Percentiles rank a stretch among this genome's conserved stretches.
phyloP scores from a whole-genome alignment of 2,797 vertebrate genomes.

The Falco columbarius region DNA sequence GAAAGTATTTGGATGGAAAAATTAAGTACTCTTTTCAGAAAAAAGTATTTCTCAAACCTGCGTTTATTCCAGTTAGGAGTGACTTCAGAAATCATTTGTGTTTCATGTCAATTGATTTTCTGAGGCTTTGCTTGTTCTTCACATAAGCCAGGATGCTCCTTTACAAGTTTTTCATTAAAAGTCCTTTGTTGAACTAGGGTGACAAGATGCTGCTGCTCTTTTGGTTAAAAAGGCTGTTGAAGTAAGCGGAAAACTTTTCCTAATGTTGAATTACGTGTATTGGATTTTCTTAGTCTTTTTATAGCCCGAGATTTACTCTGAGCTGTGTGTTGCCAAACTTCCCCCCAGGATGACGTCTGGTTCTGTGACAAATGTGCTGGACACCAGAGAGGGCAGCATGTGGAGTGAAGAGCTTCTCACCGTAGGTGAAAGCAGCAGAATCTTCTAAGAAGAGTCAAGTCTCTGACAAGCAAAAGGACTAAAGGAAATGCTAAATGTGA shows the following conservation, averaged over 20 bases:
- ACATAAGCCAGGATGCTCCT: neutral
- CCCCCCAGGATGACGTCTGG: rapidly evolving
- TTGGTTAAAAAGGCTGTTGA: neutral
- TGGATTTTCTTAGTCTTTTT: neutral
- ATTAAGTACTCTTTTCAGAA: neutral
- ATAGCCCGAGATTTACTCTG: neutral
- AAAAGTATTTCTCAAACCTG: neutral
- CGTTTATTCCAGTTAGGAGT: neutral
- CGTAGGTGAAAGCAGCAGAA: neutral
- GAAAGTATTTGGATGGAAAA: neutral
- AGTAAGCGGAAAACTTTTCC: neutral
- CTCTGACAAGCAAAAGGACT: neutral
- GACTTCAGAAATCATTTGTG: neutral
- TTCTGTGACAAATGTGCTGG: neutral
- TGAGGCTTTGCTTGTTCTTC: neutral
- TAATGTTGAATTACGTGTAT: neutral
- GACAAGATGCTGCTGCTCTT: neutral
- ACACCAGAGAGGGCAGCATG: neutral
- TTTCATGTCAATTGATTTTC: neutral
- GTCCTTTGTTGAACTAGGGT: neutral
- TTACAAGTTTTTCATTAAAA: neutral
- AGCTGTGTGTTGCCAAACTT: neutral
- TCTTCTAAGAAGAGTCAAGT: neutral
- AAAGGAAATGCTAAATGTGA: conserved; percentile 8
- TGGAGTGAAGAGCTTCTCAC: neutral